Conservation (phyloP, 2,888 invertebrate genomes). For the Pristionchus maxplancki region DNA sequence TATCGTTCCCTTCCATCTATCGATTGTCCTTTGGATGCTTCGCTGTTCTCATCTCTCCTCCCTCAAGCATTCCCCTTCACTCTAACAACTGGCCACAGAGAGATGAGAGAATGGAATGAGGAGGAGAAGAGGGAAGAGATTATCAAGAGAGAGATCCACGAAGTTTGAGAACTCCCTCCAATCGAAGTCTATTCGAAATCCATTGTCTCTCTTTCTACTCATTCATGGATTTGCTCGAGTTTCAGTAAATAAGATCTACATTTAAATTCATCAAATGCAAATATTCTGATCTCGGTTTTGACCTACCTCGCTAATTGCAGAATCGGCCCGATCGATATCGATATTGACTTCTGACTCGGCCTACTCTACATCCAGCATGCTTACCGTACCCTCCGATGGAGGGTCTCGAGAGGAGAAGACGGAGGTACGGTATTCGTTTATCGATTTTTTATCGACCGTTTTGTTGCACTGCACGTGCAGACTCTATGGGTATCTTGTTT, state of each 20-base stretch:
- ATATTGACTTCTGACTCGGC: neutral
- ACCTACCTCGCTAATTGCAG: neutral
- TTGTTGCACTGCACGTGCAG: neutral
- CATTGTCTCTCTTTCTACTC: neutral
- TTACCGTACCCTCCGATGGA: constrained; percentile 13
- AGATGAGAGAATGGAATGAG: constrained; percentile 5
- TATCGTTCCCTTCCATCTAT: neutral
- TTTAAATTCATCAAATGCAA: neutral
- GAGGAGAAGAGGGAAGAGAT: neutral
- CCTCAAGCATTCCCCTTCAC: constrained; percentile 30
- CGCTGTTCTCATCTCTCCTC: neutral
- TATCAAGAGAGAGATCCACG: neutral
- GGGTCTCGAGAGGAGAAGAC: constrained; percentile 26
- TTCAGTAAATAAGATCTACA: neutral
- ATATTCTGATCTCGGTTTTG: neutral
- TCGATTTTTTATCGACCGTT: neutral
- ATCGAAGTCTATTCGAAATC: neutral
- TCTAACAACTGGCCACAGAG: constrained; percentile 29
- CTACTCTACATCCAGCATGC: neutral
- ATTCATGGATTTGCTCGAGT: neutral
- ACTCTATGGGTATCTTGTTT: neutral
- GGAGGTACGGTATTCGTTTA: constrained; percentile 17
- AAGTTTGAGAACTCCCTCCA: constrained; percentile 34
- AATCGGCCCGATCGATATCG: neutral
- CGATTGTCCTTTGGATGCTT: neutral